Evolutionary conservation across 2,888 invertebrate species (phyloP).

Genomic region (Philhelius pedissequus): DNA sequence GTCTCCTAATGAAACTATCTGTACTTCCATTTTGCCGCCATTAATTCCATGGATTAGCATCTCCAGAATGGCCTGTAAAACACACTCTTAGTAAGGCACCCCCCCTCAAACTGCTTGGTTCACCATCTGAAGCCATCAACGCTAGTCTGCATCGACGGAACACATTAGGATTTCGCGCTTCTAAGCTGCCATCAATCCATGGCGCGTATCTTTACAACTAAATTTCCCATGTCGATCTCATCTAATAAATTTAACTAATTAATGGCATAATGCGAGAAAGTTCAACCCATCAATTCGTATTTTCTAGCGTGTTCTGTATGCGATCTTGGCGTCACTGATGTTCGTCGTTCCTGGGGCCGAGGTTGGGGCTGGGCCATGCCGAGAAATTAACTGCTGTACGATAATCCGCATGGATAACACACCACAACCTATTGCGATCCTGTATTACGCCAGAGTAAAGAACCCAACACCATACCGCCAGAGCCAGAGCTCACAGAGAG

Average conservation of each 20-base stretch:
- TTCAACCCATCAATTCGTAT: slow-evolving; percentile 65
- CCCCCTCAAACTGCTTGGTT: not conserved
- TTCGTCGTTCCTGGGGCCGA: not conserved
- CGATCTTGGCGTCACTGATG: not conserved
- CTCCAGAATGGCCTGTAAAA: slow-evolving; percentile 59
- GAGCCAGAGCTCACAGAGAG: not conserved
- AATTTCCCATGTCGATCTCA: slow-evolving; percentile 70
- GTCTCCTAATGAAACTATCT: slow-evolving; percentile 56
- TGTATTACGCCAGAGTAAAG: slow-evolving; percentile 48
- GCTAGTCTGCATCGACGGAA: not conserved
- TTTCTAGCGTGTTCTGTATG: slow-evolving; percentile 52
- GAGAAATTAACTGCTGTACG: slow-evolving; percentile 53
- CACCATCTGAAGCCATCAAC: not conserved
- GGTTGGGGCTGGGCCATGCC: slow-evolving; percentile 41
- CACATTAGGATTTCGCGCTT: slow-evolving; percentile 41
- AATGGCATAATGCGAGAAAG: slow-evolving; percentile 75
- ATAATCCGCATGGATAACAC: slow-evolving; percentile 58
- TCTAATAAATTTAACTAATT: slow-evolving; percentile 79
- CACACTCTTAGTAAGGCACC: slow-evolving; percentile 41
- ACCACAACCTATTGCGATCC: slow-evolving; percentile 33
- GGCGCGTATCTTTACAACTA: slow-evolving; percentile 66
- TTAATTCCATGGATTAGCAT: slow-evolving; percentile 61
- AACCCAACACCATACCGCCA: slow-evolving; percentile 25
- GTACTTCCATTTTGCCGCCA: slow-evolving; percentile 43
- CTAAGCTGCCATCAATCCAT: slow-evolving; percentile 51